phyloP scores from a whole-genome alignment of 2,113 vertebrate species.

The Saimiri boliviensis region DNA sequence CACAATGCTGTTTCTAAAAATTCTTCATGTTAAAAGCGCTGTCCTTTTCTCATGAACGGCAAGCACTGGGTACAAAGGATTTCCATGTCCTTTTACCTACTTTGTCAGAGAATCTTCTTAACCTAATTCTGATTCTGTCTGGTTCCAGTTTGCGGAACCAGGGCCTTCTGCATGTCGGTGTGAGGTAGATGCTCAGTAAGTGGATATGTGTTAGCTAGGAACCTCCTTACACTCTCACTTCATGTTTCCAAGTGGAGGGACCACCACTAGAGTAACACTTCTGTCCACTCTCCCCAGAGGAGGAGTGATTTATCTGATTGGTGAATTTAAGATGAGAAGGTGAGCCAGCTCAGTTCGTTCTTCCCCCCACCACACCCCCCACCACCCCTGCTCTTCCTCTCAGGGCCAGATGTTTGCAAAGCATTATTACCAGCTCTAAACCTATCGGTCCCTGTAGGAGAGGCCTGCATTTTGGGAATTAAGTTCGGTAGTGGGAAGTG shows the following conservation, averaged over 20 bases:
- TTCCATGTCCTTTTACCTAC: not conserved
- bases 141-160: not conserved
- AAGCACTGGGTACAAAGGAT: not conserved
- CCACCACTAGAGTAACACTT: not conserved
- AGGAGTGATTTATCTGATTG: not conserved
- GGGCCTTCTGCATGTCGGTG: not conserved
- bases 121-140: not conserved
- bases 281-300: not conserved
- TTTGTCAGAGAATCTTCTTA: not conserved
- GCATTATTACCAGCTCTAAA: not conserved
- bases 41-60: not conserved
- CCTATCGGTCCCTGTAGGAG: not conserved
- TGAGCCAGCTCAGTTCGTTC: not conserved
- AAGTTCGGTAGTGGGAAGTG: not conserved
- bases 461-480: not conserved
- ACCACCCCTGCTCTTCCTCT: not conserved
- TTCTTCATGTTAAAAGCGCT: not conserved
- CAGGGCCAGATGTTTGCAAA: not conserved
- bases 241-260: not conserved
- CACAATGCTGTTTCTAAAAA: not conserved
- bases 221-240: not conserved
- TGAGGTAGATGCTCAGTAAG: not conserved
- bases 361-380: not conserved
- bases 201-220: not conserved
- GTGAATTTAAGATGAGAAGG: not conserved